Conservation (phyloP, 1,140 invertebrate genomes). For the Cydia splendana region DNA sequence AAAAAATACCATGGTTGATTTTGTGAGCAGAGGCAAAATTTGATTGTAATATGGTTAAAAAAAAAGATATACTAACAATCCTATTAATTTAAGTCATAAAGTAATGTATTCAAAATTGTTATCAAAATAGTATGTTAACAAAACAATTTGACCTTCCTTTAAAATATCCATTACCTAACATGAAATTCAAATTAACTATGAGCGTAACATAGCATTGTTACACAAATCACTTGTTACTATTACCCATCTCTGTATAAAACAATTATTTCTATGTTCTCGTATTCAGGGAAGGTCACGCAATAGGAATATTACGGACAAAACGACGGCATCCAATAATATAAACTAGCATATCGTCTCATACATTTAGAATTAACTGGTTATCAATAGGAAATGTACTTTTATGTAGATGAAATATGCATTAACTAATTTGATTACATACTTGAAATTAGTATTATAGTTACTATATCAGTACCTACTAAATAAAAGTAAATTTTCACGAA, state of each 20-base stretch:
- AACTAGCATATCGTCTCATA: background rate
- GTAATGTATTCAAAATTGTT: no score
- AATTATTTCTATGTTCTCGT: constrained; percentile 23
- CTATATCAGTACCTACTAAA: no score
- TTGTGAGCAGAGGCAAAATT: background rate
- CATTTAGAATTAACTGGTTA: constrained; percentile 6
- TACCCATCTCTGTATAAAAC: constrained; percentile 25
- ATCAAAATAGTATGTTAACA: no score
- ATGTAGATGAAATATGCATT: background rate
- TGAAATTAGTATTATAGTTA: no score
- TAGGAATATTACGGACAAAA: constrained; percentile 30
- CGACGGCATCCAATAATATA: constrained; percentile 16
- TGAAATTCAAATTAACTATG: constrained; percentile 4
- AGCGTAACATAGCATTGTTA: background rate
- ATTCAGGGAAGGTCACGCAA: constrained; percentile 18
- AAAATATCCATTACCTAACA: background rate
- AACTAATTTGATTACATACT: background rate
- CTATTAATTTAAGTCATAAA: no score
- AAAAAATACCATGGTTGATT: background rate
- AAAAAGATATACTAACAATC: no score
- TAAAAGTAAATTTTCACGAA: background rate
- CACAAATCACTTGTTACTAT: constrained; percentile 29
- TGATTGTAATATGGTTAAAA: no score
- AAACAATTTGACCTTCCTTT: background rate
- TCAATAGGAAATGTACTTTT: background rate